Evolutionary conservation across 2,113 vertebrate genomes (phyloP), one percentile per base, ranked within the genome.

Genomic region (Myotis lucifugus): DNA sequence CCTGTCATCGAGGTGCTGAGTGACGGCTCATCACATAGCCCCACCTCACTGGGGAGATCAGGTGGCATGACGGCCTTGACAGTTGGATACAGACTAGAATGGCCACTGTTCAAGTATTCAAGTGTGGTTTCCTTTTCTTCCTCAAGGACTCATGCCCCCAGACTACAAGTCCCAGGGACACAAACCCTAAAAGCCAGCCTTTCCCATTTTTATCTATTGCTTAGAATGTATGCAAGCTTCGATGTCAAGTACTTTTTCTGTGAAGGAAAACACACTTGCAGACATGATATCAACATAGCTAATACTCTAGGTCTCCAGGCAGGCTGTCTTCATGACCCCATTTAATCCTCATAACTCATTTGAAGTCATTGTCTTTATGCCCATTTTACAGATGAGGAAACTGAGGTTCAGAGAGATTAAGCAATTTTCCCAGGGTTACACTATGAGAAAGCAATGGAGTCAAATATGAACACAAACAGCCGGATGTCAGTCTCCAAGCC

Each of bases 351-450:
- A 29, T 13, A 1, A 17, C 11, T 77, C 64, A 77, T 54, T 18
- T 1, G 7, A 85, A 81, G 67, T 21, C 15, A 8, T 48, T 59
- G 3, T 78, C 46, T 42, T 4, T 19, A 66, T 56, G 69, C 23
- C n/a, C n/a, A 50, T 64, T 77, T 81, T 48, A 48, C 50, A 85
- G 69, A 17, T 1, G 59, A 95, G 46, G 81, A 85, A 64, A 76
- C 78, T 42, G 48, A 48, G 84, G 19, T 17, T 70, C 64, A 14
- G 40, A 29, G 19, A 61, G 5, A 50, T 27, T 12, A n/a, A n/a
- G 48, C 64, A 1, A 32, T 27, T 32, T 34, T 15, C 23, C 9
- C 10, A 11, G 17, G 29, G 32, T 27, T 50, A 0, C 8, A 8
- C 1, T 1, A 9, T 19, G 66, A 42, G 18, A 59, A 40, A 42